Percentiles rank a stretch among this genome's conserved stretches.
phyloP scores from a whole-genome alignment of 2,113 vertebrate species.

The Corythoichthys haematopterus region DNA sequence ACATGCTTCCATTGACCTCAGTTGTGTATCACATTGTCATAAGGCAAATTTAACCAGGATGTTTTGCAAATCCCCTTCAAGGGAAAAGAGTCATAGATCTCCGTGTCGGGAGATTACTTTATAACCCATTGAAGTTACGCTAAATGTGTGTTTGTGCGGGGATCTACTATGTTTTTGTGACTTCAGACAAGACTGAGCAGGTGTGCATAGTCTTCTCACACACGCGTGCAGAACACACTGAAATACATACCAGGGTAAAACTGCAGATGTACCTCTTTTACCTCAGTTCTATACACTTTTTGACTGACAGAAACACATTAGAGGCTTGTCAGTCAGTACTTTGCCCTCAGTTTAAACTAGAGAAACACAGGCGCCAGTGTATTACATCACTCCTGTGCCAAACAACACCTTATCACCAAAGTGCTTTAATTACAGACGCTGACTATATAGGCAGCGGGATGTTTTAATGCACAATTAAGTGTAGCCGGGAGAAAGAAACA shows the following conservation, averaged over 20 bases:
- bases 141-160: conserved; percentile 9
- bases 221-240: conserved; percentile 12
- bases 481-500: conserved; percentile 2
- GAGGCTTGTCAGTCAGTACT: conserved; percentile 15
- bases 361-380: background rate
- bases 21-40: conserved; percentile 21
- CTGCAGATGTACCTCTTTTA: conserved; percentile 33
- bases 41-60: conserved; percentile 37
- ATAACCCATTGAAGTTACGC: conserved; percentile 19
- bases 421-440: background rate
- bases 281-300: conserved; percentile 8
- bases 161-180: conserved; percentile 12
- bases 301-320: conserved; percentile 13
- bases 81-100: conserved; percentile 19
- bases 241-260: conserved; percentile 28
- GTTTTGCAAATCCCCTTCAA: conserved; percentile 12
- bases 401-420: conserved; percentile 4
- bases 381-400: conserved; percentile 10
- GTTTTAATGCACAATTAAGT: conserved; percentile 6
- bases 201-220: conserved; percentile 11
- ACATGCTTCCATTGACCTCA: conserved; percentile 18
- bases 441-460: background rate
- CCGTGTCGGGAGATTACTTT: conserved; percentile 10
- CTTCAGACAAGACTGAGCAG: conserved; percentile 56
- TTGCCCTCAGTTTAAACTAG: conserved; percentile 18